These are phyloP conservation scores for Xiphophorus maculatus DNA, from an alignment of 2,113 vertebrate species.

Conservation along the genomic window DNA sequence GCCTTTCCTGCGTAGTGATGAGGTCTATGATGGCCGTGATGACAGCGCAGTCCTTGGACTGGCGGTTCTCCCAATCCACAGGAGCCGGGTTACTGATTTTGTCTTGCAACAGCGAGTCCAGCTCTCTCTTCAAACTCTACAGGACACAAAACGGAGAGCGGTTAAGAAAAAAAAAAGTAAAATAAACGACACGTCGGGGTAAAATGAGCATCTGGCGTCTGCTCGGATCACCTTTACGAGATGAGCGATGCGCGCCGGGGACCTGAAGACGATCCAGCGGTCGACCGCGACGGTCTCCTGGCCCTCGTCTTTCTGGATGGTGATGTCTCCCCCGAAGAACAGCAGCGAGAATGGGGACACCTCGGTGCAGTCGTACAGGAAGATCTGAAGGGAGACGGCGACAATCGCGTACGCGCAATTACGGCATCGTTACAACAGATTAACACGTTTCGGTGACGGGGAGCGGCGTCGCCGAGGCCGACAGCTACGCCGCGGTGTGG, in stretches of 20 bases:
- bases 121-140: constrained; percentile 89
- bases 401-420: neutral
- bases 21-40: constrained; percentile 95
- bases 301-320: constrained; percentile 92
- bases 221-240: constrained; percentile 88
- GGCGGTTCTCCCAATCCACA: constrained; percentile 88
- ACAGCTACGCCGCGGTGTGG: constrained; percentile 49
- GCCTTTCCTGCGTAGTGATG: constrained; percentile 93
- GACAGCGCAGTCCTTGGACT: constrained; percentile 91
- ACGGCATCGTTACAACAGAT: constrained; percentile 22
- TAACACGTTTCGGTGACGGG: constrained; percentile 10
- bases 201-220: neutral
- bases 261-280: constrained; percentile 97
- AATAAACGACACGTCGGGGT: neutral
- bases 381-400: constrained; percentile 83
- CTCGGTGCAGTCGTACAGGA: constrained; percentile 97
- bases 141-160: neutral
- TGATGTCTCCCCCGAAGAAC: constrained; percentile 97
- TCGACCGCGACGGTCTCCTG: constrained; percentile 97
- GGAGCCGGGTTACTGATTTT: constrained; percentile 92
- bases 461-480: constrained; percentile 24
- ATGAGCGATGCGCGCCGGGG: constrained; percentile 91
- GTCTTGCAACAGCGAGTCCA: constrained; percentile 90
- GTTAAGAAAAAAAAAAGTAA: neutral
- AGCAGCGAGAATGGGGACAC: constrained; percentile 97